Percentiles rank a stretch among this genome's conserved stretches.
phyloP scores from a whole-genome alignment of 30 jellyfish, hydroid and myxozoan genomes.

The Aurelia aurita complex sp. Pacific region DNA sequence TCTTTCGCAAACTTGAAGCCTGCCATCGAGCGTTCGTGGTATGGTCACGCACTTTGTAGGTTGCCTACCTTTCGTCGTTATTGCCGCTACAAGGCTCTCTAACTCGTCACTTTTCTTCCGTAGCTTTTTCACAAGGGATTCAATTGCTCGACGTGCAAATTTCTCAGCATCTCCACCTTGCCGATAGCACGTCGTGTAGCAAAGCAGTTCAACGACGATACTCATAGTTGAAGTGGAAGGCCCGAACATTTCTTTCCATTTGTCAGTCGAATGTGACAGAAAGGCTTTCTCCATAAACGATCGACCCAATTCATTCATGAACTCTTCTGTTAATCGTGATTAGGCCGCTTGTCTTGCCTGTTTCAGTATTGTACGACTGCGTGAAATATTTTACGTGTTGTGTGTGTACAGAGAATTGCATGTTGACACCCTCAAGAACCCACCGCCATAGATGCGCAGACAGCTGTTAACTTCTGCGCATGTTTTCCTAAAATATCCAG shows the following conservation, averaged over 20 bases:
- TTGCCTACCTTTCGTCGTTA: slow-evolving; percentile 97
- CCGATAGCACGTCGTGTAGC: slow-evolving; percentile 97
- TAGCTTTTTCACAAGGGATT: slow-evolving; percentile 90
- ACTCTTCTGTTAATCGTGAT: slow-evolving; percentile 6
- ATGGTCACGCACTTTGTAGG: slow-evolving; percentile 99
- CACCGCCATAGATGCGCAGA: slow-evolving; percentile 95
- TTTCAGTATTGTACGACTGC: slow-evolving; percentile 25
- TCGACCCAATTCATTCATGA: slow-evolving; percentile 34
- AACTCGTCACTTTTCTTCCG: slow-evolving; percentile 95
- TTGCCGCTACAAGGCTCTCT: slow-evolving; percentile 91
- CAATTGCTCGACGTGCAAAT: slow-evolving; percentile 99
- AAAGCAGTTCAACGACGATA: slow-evolving; percentile 95
- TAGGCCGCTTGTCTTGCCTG: slow-evolving; percentile 24
- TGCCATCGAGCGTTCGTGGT: slow-evolving; percentile 98
- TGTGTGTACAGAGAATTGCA: slow-evolving; percentile 46
- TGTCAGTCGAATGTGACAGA: slow-evolving; percentile 43
- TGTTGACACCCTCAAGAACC: slow-evolving; percentile 93
- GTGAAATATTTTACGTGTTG: slow-evolving; percentile 17
- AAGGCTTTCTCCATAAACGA: slow-evolving; percentile 70
- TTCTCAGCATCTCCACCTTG: slow-evolving; percentile 99
- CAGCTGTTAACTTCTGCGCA: slow-evolving; percentile 99
- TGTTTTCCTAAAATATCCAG: slow-evolving; percentile 76
- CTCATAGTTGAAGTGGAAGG: slow-evolving; percentile 97
- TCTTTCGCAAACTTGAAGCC: slow-evolving; percentile 98
- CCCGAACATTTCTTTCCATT: slow-evolving; percentile 88